Evolutionary conservation across 2,113 vertebrate species (phyloP).

Genomic region (Amphiprion ocellaris): DNA sequence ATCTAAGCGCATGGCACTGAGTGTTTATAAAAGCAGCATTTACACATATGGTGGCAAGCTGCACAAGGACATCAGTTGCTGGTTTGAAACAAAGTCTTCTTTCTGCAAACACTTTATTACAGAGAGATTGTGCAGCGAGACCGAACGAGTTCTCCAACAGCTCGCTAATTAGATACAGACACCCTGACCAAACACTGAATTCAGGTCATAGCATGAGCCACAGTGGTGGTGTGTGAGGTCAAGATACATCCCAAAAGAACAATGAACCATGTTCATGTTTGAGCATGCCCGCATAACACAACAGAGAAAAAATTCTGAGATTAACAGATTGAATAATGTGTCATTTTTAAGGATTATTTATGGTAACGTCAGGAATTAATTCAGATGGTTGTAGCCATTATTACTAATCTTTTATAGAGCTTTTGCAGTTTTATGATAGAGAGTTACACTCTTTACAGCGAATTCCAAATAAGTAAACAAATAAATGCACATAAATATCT

Average conservation of each 20-base stretch:
- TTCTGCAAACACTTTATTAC: conserved; percentile 43
- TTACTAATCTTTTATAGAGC: neutral
- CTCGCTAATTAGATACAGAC: conserved; percentile 63
- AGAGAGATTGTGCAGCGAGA: conserved; percentile 28
- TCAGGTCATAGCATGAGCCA: conserved; percentile 15
- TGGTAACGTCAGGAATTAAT: neutral
- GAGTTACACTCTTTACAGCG: neutral
- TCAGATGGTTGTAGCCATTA: neutral
- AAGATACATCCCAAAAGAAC: conserved; percentile 7
- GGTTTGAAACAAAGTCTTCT: conserved; percentile 44
- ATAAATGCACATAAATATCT: neutral
- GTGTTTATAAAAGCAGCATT: conserved; percentile 48
- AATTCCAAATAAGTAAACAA: conserved; percentile 7
- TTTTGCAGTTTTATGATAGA: neutral
- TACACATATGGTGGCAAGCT: conserved; percentile 69
- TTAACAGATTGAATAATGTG: neutral
- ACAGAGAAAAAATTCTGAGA: neutral
- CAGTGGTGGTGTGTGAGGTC: conserved; percentile 34
- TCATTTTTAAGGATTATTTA: neutral
- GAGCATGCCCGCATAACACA: neutral
- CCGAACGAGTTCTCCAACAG: conserved; percentile 42
- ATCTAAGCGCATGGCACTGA: conserved; percentile 29
- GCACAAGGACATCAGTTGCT: conserved; percentile 42
- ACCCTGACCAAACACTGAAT: conserved; percentile 45
- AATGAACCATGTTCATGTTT: neutral